These are phyloP conservation scores for Iguana delicatissima DNA, from an alignment of 2,797 vertebrate species.

Conservation along the genomic window DNA sequence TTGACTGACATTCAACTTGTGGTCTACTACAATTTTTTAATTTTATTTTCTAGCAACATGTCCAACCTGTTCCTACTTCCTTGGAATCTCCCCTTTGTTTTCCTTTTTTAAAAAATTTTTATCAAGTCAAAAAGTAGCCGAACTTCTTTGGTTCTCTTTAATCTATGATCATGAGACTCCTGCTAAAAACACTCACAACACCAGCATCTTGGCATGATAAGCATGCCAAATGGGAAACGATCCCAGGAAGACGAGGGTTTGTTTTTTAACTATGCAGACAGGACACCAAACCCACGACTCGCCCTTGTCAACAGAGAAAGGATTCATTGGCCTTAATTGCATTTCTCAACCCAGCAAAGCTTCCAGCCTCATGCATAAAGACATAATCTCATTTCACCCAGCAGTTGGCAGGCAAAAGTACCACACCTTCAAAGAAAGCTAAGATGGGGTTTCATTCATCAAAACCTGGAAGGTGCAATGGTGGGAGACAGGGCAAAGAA, in stretches of 20 bases:
- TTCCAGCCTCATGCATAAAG: background rate
- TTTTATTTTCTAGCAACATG: background rate
- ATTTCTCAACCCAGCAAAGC: constrained; percentile 13
- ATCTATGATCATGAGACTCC: background rate
- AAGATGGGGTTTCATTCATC: too few species aligned
- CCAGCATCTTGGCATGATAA: background rate
- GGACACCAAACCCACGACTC: background rate
- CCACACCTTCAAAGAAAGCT: background rate
- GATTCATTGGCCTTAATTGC: constrained; percentile 19
- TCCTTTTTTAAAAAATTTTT: background rate
- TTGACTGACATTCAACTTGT: too few species aligned
- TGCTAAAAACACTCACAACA: constrained; percentile 2
- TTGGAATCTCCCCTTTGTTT: background rate
- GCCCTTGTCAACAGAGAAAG: constrained; percentile 19
- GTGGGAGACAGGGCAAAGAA: too few species aligned
- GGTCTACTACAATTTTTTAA: too few species aligned
- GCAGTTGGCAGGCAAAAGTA: background rate
- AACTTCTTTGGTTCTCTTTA: background rate
- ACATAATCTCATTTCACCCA: background rate
- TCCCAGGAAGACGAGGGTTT: background rate
- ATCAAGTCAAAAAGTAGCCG: too few species aligned
- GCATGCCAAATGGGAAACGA: constrained; percentile 1
- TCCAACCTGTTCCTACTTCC: background rate
- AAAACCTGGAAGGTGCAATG: too few species aligned
- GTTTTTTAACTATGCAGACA: background rate